Percentiles rank a stretch among this genome's conserved stretches.
phyloP scores from a whole-genome alignment of 2,888 invertebrate species.

The Leptopilina myrica region DNA sequence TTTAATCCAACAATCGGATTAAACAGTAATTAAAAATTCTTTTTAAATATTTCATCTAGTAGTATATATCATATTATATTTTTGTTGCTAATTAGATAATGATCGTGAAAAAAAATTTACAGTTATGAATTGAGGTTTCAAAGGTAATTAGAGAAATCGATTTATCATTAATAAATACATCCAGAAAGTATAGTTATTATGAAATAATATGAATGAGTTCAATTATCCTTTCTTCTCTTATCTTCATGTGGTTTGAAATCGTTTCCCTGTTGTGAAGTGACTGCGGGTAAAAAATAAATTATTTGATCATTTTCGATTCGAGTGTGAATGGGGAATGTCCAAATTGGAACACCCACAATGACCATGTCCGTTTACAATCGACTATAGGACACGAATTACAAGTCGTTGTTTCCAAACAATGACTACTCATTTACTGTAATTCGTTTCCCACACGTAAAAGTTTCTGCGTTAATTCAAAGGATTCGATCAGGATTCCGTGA shows the following conservation, averaged over 20 bases:
- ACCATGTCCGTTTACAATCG: slow-evolving; percentile 45
- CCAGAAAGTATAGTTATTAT: slow-evolving; percentile 58
- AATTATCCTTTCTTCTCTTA: slow-evolving; percentile 34
- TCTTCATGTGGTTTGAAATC: slow-evolving; percentile 35
- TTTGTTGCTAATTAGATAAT: not conserved
- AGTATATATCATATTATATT: not conserved
- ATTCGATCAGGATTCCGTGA: no score
- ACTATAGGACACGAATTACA: slow-evolving; percentile 49
- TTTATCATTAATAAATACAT: slow-evolving; percentile 43
- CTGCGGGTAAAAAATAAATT: slow-evolving; percentile 11
- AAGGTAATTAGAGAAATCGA: not conserved
- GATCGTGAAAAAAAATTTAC: not conserved
- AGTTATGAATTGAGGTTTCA: not conserved
- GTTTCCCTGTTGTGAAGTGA: slow-evolving; percentile 16
- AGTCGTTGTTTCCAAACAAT: slow-evolving; percentile 51
- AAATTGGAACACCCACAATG: slow-evolving; percentile 65
- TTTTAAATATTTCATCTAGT: no score
- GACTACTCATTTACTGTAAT: slow-evolving; percentile 60
- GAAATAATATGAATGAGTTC: slow-evolving; percentile 62
- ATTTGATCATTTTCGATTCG: slow-evolving; percentile 1
- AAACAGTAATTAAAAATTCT: no score
- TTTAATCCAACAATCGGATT: no score
- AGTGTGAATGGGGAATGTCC: slow-evolving; percentile 43
- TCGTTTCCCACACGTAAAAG: slow-evolving; percentile 31
- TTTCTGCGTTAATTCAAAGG: no score